Base-by-base conservation (phyloP, 1,140 invertebrate genomes). In the Antheraea mylitta region DNA sequence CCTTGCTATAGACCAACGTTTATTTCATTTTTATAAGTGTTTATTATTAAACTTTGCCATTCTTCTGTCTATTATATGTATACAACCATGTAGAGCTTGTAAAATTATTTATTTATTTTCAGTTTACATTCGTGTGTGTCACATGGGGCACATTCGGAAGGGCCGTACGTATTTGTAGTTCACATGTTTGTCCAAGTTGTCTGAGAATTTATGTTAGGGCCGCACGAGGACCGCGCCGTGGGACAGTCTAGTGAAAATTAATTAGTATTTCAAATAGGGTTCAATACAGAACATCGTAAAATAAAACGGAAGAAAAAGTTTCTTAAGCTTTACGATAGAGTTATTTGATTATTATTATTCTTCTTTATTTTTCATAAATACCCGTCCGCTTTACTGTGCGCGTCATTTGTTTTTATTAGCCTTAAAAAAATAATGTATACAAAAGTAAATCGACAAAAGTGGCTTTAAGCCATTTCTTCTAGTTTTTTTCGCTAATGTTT, bases 131-230 rank as follows among this genome's bases (percentile, higher is more conserved):
- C 78, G 70, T 74, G 75, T 71, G 61, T 59, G 80, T 81, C 83
- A 77, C 85, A 74, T 64, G 86, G 85, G 86, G 77, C 76, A 72
- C 83, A 84, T 88, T 87, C 72, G 78, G 80, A 73, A 86, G 80
- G 81, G 78, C 78, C 80, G 69, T 85, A 81, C 81, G 85, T 88
- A 87, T 87, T 87, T 83, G 77, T 73, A 83, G 83, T 86, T 70
- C 67, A 78, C 77, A 82, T 87, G 85, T 86, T 88, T 83, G 80
- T 78, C 73, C 79, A 86, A 88, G 81, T 90, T 90, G 82, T 85
- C 83, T 84, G 73, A 73, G 72, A 87, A 87, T 87, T 87, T 83
- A 89, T 87, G 84, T 84, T 75, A 37, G 77, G 79, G 76, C 77
- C 69, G 69, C 76, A 83, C 76, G 75, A 85, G 82, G 79, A 75